A percentile compares a stretch with the other conserved stretches of the same genome.
Conservation (phyloP, 2,888 invertebrate genomes). For the Pelosia muscerda region DNA sequence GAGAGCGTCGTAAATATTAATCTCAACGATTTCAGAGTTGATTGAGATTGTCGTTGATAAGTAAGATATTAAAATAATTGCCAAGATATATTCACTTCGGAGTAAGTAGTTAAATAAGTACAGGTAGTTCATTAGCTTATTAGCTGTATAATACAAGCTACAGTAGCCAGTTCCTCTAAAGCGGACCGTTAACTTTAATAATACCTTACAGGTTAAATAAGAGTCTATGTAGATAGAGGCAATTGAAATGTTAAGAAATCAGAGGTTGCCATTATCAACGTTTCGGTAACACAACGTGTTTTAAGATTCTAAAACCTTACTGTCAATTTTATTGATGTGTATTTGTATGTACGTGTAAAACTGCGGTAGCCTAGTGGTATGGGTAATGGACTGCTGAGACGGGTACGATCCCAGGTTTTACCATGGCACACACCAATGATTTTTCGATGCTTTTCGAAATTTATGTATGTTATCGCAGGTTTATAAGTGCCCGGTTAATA, state of each 20-base stretch:
- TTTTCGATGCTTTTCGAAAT: too few relatives aligned
- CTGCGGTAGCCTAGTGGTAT: too few relatives aligned
- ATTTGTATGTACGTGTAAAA: too few relatives aligned
- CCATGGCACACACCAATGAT: too few relatives aligned
- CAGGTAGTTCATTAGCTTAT: slow-evolving; percentile 1
- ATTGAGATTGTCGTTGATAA: slow-evolving; percentile 59
- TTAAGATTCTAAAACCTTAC: not conserved
- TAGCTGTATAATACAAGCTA: not conserved
- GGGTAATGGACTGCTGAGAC: too few relatives aligned
- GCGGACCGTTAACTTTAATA: not conserved
- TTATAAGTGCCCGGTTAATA: too few relatives aligned
- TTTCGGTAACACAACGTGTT: not conserved
- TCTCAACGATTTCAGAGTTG: slow-evolving; percentile 45
- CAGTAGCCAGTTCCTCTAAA: not conserved
- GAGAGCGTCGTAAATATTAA: slow-evolving; percentile 45
- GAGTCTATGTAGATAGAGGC: not conserved
- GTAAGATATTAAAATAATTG: slow-evolving; percentile 52
- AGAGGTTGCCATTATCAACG: not conserved
- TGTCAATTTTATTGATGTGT: not conserved
- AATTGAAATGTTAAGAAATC: not conserved
- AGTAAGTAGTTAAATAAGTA: not conserved
- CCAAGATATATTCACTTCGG: slow-evolving; percentile 34
- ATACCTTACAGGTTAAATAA: not conserved
- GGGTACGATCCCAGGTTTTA: too few relatives aligned
- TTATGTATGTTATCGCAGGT: too few relatives aligned